These are phyloP conservation scores for Lasaia peninsularis DNA, from an alignment of 1,140 invertebrate genomes.

Conservation along the genomic window DNA sequence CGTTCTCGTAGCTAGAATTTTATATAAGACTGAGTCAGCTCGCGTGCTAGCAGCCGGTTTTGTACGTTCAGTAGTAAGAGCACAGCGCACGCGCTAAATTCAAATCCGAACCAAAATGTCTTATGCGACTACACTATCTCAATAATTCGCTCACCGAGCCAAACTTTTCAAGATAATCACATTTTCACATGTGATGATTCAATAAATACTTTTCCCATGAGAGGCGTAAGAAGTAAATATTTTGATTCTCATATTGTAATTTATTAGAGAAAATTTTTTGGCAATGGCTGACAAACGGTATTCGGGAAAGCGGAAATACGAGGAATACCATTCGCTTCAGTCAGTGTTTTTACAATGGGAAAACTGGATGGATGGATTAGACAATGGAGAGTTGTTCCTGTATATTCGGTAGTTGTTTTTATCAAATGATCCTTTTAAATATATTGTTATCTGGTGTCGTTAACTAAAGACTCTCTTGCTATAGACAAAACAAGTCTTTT, in stretches of 20 bases:
- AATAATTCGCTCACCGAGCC: constrained; percentile 61
- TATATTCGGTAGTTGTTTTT: neutral
- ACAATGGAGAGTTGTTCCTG: neutral
- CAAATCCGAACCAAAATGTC: constrained; percentile 37
- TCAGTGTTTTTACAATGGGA: neutral
- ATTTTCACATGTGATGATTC: constrained; percentile 52
- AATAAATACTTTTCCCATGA: constrained; percentile 59
- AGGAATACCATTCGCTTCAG: neutral
- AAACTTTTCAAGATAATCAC: constrained; percentile 51
- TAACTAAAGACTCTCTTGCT: no score
- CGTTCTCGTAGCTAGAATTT: constrained; percentile 64
- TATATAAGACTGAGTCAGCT: constrained; percentile 72
- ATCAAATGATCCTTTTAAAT: neutral
- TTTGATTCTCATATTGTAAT: constrained; percentile 17
- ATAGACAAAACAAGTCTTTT: no score
- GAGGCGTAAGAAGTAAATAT: constrained; percentile 31
- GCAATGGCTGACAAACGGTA: constrained; percentile 13
- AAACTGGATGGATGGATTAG: neutral
- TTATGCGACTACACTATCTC: constrained; percentile 46
- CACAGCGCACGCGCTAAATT: constrained; percentile 59
- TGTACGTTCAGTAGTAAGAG: constrained; percentile 49
- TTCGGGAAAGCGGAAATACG: constrained; percentile 5
- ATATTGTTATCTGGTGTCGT: neutral
- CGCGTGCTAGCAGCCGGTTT: constrained; percentile 60
- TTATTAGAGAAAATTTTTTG: neutral